Percentiles rank a stretch among this genome's conserved stretches.
Conservation (phyloP, 2,797 vertebrate genomes). For the Acrossocheilus fasciatus region DNA sequence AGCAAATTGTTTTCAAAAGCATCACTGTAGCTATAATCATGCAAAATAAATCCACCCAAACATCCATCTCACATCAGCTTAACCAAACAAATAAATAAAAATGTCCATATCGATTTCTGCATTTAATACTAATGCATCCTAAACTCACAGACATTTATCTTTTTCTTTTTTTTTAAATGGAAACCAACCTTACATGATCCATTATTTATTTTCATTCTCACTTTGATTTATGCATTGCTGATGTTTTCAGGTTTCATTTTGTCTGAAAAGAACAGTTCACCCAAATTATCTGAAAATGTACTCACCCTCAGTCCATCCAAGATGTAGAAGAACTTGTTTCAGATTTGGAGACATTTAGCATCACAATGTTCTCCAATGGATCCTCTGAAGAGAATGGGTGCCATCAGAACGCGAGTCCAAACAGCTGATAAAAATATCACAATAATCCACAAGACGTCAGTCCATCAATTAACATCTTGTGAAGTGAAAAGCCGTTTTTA, state of each 20-base stretch:
- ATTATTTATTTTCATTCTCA: constrained; percentile 16
- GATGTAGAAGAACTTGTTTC: too few species aligned
- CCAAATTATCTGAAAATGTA: neutral
- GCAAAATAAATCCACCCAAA: constrained; percentile 4
- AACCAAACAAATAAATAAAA: constrained; percentile 13
- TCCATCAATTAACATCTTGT: too few species aligned
- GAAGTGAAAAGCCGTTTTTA: too few species aligned
- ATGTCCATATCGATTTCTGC: neutral
- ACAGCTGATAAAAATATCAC: too few species aligned
- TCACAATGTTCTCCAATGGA: neutral
- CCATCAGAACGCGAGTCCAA: too few species aligned
- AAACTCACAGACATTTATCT: constrained; percentile 11
- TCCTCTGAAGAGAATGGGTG: neutral
- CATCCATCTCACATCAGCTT: constrained; percentile 6
- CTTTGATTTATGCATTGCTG: neutral
- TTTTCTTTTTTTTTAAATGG: neutral
- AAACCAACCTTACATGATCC: neutral
- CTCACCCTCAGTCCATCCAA: neutral
- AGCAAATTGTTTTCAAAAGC: constrained; percentile 32
- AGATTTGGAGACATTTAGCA: too few species aligned
- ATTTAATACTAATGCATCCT: constrained; percentile 35
- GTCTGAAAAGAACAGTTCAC: neutral
- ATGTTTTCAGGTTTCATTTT: neutral
- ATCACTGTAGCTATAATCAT: constrained; percentile 6
- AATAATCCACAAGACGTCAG: too few species aligned